A percentile compares a stretch with the other conserved stretches of the same genome.
phyloP scores from a whole-genome alignment of 2,888 invertebrate genomes.

The Cremastobaeus sp. region DNA sequence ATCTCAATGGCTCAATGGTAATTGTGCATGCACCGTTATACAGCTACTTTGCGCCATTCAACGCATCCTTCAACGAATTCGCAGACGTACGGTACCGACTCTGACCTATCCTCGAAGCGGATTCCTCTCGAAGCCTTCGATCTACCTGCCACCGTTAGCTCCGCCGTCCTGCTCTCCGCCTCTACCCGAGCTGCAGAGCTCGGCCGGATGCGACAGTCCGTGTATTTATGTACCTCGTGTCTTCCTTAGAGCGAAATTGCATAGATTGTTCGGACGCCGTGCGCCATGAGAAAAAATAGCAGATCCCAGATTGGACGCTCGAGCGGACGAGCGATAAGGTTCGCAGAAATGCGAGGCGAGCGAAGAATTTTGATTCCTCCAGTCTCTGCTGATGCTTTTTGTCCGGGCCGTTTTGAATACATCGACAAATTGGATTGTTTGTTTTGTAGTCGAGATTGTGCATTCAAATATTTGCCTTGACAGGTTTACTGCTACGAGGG shows the following conservation, averaged over 20 bases:
- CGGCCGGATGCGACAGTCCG: background rate
- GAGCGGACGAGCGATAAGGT: slow-evolving; percentile 21
- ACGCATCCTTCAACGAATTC: slow-evolving; percentile 1
- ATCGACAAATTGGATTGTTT: slow-evolving; percentile 20
- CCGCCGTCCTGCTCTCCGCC: too few species aligned
- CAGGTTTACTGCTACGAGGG: too few species aligned
- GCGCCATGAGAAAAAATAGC: slow-evolving; percentile 32
- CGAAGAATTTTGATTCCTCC: slow-evolving; percentile 16
- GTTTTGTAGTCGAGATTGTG: too few species aligned
- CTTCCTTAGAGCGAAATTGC: slow-evolving; percentile 41
- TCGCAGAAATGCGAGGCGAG: background rate
- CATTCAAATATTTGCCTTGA: too few species aligned
- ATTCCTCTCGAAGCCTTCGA: slow-evolving; percentile 65
- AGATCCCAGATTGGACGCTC: slow-evolving; percentile 13
- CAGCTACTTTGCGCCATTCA: slow-evolving; percentile 54
- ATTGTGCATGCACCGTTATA: slow-evolving; percentile 75
- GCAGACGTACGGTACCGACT: slow-evolving; percentile 11
- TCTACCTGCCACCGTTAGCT: slow-evolving; percentile 63
- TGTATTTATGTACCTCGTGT: slow-evolving; percentile 40
- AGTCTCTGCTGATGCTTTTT: too few species aligned
- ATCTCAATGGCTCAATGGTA: slow-evolving; percentile 75
- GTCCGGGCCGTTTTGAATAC: slow-evolving; percentile 8
- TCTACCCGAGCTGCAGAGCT: too few species aligned
- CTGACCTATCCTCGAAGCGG: slow-evolving; percentile 62
- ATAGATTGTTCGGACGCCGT: slow-evolving; percentile 42